phyloP scores from a whole-genome alignment of 2,113 vertebrate species.

The Phyllostomus hastatus region DNA sequence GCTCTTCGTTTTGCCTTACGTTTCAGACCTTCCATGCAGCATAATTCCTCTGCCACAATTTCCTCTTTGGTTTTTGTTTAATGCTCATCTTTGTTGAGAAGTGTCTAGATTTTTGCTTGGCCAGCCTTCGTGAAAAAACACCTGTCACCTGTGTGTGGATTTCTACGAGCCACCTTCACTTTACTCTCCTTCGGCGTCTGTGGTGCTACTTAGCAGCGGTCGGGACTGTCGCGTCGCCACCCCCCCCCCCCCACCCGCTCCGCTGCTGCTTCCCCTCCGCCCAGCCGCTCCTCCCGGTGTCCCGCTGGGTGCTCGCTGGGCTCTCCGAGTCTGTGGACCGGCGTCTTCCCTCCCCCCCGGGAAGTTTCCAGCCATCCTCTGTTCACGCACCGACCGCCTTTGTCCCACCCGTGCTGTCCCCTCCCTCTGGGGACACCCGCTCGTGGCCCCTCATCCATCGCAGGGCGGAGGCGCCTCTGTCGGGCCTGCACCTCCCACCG shows the following conservation, averaged over 20 bases:
- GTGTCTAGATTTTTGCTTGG: not conserved
- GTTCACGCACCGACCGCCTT: not conserved
- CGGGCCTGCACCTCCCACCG: not conserved
- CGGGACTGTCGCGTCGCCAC: no score
- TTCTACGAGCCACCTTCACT: fast-evolving
- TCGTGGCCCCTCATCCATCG: no score
- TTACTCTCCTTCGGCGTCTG: not conserved
- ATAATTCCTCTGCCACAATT: not conserved
- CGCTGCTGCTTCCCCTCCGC: fast-evolving
- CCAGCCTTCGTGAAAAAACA: not conserved
- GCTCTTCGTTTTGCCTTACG: not conserved
- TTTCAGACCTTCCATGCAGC: not conserved
- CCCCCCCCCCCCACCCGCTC: no score
- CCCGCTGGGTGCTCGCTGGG: not conserved
- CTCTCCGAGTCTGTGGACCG: not conserved
- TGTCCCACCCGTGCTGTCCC: no score
- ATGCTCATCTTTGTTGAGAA: not conserved
- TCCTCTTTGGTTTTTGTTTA: not conserved
- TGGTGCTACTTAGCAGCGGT: not conserved
- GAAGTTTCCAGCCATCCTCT: not conserved
- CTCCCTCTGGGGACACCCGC: not conserved
- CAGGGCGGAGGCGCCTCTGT: no score
- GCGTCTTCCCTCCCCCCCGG: not conserved
- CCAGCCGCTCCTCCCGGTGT: no score
- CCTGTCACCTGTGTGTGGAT: not conserved